Conservation (phyloP, 1,140 invertebrate genomes). For the Lethrus apterus region DNA sequence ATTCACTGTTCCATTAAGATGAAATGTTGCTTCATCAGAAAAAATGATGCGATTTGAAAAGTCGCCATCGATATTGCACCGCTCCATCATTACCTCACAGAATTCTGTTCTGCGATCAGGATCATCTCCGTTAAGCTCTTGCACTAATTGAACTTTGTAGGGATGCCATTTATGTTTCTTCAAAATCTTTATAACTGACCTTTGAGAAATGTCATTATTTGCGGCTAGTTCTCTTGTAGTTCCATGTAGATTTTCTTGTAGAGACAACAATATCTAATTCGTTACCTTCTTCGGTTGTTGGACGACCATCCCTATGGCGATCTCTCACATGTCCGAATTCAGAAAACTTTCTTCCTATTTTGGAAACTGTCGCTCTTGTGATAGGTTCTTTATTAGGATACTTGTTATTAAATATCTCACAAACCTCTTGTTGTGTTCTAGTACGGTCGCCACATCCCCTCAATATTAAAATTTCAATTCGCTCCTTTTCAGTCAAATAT, state of each 20-base stretch:
- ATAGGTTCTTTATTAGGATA: conserved; percentile 8
- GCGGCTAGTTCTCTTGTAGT: conserved; percentile 1
- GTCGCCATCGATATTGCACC: neutral
- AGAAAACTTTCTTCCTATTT: conserved; percentile 4
- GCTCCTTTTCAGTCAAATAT: neutral
- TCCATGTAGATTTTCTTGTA: neutral
- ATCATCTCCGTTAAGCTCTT: conserved; percentile 10
- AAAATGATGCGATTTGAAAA: conserved; percentile 8
- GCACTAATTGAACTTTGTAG: conserved; percentile 4
- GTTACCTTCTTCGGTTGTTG: neutral
- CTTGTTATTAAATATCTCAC: conserved; percentile 2
- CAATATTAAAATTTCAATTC: conserved; percentile 1
- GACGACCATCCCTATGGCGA: neutral
- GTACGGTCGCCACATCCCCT: no score
- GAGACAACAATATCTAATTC: neutral
- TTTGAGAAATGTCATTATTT: neutral
- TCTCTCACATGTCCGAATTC: conserved; percentile 3
- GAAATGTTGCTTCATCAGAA: conserved; percentile 11
- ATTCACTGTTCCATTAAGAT: no score
- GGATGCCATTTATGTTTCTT: conserved; percentile 7
- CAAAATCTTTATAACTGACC: no score
- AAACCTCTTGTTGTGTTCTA: neutral
- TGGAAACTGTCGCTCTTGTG: conserved; percentile 1
- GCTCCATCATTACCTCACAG: conserved; percentile 8
- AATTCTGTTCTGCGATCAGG: conserved; percentile 5